Percentiles rank a stretch among this genome's conserved stretches.
These are phyloP conservation scores for Atrichornis clamosus DNA, from an alignment of 2,113 vertebrate species.

Conservation along the genomic window DNA sequence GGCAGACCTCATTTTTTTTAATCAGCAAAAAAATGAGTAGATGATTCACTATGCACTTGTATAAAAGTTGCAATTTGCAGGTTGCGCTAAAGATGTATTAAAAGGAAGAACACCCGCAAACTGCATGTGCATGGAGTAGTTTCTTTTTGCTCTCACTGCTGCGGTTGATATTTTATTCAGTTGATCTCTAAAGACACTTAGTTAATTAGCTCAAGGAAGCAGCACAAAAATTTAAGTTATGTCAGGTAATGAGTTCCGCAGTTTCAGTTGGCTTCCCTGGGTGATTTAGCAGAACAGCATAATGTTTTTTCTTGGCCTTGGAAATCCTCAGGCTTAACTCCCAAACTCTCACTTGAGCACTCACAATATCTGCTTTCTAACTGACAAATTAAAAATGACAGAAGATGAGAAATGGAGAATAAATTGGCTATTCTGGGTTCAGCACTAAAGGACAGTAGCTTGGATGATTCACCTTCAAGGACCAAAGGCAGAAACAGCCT, in stretches of 20 bases:
- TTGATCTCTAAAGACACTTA: background rate
- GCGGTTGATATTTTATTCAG: background rate
- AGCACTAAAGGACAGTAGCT: background rate
- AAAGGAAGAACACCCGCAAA: background rate
- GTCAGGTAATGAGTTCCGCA: background rate
- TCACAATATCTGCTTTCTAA: background rate
- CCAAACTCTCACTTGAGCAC: background rate
- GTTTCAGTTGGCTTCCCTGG: background rate
- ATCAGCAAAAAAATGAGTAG: background rate
- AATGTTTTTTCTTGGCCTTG: background rate
- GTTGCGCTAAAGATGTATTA: background rate
- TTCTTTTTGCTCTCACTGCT: background rate
- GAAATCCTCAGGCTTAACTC: conserved; percentile 1
- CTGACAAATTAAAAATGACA: conserved; percentile 42
- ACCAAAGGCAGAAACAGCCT: background rate
- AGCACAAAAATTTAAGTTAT: background rate
- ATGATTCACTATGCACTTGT: background rate
- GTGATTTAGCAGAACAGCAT: background rate
- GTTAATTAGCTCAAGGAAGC: background rate
- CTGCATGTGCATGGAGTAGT: background rate
- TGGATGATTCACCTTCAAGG: background rate
- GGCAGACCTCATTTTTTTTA: background rate
- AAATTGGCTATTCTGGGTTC: background rate
- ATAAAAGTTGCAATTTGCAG: background rate
- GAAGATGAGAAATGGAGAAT: background rate